Evolutionary conservation across 2,888 invertebrate species (phyloP).

Genomic region (Choristoneura rosaceana): DNA sequence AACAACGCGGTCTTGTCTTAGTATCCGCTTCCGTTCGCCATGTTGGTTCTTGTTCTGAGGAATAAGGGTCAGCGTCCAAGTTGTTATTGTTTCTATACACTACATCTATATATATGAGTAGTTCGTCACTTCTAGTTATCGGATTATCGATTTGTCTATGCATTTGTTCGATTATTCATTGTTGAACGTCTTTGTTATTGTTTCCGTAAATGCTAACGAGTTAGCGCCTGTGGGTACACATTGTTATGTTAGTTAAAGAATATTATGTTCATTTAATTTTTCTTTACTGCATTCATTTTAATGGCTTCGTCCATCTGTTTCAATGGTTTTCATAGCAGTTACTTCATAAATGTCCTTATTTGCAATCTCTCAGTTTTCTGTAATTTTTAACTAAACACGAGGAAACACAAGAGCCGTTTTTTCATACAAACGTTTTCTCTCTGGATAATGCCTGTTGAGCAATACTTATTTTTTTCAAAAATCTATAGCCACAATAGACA

Average conservation of each 20-base stretch:
- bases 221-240: conserved; percentile 43
- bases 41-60: conserved; percentile 45
- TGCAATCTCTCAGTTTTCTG: too few species aligned
- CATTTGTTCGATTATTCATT: neutral
- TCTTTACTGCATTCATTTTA: neutral
- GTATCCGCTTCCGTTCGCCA: conserved; percentile 72
- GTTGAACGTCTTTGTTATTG: conserved; percentile 34
- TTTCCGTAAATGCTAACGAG: conserved; percentile 50
- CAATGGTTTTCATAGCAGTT: too few species aligned
- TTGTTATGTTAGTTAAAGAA: neutral
- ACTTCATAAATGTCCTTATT: too few species aligned
- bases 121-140: conserved; percentile 11
- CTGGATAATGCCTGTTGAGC: too few species aligned
- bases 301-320: neutral
- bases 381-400: too few species aligned
- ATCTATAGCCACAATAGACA: too few species aligned
- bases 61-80: conserved; percentile 43
- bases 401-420: too few species aligned
- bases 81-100: conserved; percentile 18
- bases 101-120: neutral
- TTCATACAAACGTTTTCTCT: too few species aligned
- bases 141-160: conserved; percentile 12
- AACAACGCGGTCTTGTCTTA: conserved; percentile 78
- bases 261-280: neutral
- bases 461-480: too few species aligned